Base-by-base conservation (phyloP, 53 echinoderm and acorn worm species). In the Astropecten irregularis region DNA sequence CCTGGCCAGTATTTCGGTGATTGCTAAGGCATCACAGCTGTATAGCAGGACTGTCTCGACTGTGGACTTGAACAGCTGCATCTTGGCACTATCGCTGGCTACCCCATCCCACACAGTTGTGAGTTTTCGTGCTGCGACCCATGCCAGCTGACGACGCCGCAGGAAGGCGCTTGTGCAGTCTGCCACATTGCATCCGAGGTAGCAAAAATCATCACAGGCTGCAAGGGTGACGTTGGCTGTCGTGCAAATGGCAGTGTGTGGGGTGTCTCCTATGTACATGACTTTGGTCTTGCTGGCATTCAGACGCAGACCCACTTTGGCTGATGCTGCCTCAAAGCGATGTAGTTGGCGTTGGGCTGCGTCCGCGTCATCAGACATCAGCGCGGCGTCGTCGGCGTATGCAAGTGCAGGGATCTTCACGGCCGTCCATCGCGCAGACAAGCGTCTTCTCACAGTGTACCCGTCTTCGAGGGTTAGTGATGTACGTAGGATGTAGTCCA, bases 51-150 rank as follows among this genome's bases (percentile, higher is more conserved):
- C n/a, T n/a, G n/a, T n/a, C n/a, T n/a, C n/a, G n/a, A n/a, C n/a
- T n/a, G n/a, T n/a, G n/a, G n/a, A n/a, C n/a, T n/a, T n/a, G n/a
- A n/a, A n/a, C n/a, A n/a, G n/a, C n/a, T n/a, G n/a, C n/a, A n/a
- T n/a, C n/a, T n/a, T n/a, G n/a, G n/a, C n/a, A n/a, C n/a, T n/a
- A n/a, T n/a, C n/a, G n/a, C n/a, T n/a, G n/a, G n/a, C n/a, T n/a
- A n/a, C n/a, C n/a, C n/a, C n/a, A n/a, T n/a, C n/a, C n/a, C n/a
- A n/a, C n/a, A n/a, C n/a, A n/a, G n/a, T n/a, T n/a, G n/a, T n/a
- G n/a, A n/a, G n/a, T 55, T 85, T 85, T 50, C 76, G 65, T 64
- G 76, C 50, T 62, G 40, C 64, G 49, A 81, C 66, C 76, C 58
- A 76, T 39, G 55, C 76, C 69, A 76, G 76, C 58, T 76, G 76